Evolutionary conservation across 1,140 invertebrate genomes (phyloP), one percentile per base, ranked within the genome.

Genomic region (Lutraria rhynchaena): DNA sequence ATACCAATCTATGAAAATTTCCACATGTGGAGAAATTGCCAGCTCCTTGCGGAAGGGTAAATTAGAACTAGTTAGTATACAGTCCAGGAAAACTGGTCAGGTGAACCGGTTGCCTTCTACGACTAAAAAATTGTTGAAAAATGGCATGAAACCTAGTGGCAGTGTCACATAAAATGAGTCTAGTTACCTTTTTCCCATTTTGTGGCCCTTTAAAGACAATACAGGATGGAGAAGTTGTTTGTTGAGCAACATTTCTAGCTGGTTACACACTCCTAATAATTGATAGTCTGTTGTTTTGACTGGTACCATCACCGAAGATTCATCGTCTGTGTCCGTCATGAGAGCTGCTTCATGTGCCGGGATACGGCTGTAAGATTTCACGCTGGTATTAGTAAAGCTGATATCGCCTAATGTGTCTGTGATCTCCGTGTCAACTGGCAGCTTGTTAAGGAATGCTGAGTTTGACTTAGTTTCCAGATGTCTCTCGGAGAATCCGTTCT

Each of bases 161-260:
- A n/a, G n/a, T n/a, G n/a, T n/a, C n/a, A n/a, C n/a, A n/a, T n/a
- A n/a, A n/a, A 60, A 31, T 60, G 17, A 1, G 19, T 11, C 37
- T 33, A 81, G 27, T 76, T 63, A 86, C 80, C 74, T 78, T 74
- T 81, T 80, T 3, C 81, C 76, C 51, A 63, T 78, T 22, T 70
- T 35, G 49, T 82, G 76, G 31, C 73, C 84, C 29, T 78, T 85
- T 11, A 82, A 75, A 4, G 83, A 82, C 29, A 90, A 65, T 15
- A 86, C 85, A 24, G 90, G 90, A 29, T 89, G 87, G n/a, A 90
- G 81, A 1, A 91, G 73, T 70, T 91, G 82, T 78, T 87, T 83
- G 51, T 89, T 88, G 4, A 91, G 84, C 63, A 90, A 33, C 37
- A 85, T 87, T 75, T 92, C 89, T 5, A 90, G 46, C 53, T 92